These are phyloP conservation scores for Ormyrus nitidulus DNA, from an alignment of 2,888 invertebrate species.

Conservation along the genomic window DNA sequence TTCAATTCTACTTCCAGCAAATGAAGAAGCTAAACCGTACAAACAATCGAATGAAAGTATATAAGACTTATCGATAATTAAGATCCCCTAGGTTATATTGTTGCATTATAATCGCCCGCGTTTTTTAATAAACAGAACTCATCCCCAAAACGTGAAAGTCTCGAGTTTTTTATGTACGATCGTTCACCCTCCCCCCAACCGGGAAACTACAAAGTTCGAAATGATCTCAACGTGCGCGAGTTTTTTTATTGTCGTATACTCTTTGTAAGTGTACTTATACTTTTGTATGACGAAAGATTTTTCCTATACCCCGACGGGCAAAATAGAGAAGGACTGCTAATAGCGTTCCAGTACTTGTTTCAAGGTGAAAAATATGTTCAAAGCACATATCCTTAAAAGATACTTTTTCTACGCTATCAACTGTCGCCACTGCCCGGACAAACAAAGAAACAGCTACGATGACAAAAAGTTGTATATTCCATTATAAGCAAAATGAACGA, in stretches of 20 bases:
- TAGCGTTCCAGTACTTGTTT: conserved; percentile 47
- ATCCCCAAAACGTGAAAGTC: not conserved
- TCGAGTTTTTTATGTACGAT: conserved; percentile 9
- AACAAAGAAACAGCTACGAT: not conserved
- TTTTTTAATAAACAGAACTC: too few species aligned
- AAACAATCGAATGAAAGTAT: conserved; percentile 46
- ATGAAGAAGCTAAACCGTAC: conserved; percentile 26
- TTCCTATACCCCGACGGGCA: conserved; percentile 34
- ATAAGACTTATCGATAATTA: conserved; percentile 41
- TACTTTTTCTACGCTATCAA: conserved; percentile 48
- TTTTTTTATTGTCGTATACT: conserved; percentile 42
- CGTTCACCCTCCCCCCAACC: not conserved
- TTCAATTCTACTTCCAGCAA: conserved; percentile 25
- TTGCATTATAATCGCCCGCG: not conserved
- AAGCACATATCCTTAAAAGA: conserved; percentile 54
- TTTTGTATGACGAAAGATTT: conserved; percentile 47
- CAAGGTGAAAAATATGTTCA: conserved; percentile 37
- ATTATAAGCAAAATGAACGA: conserved; percentile 13
- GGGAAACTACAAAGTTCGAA: conserved; percentile 26
- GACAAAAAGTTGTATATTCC: conserved; percentile 2
- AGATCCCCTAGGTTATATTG: conserved; percentile 18
- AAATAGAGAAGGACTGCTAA: conserved; percentile 30
- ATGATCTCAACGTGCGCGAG: conserved; percentile 43
- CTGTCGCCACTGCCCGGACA: conserved; percentile 47
- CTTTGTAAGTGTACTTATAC: conserved; percentile 48